Conservation (phyloP, 2,888 invertebrate genomes). For the Branchipolynoe longqiensis region DNA sequence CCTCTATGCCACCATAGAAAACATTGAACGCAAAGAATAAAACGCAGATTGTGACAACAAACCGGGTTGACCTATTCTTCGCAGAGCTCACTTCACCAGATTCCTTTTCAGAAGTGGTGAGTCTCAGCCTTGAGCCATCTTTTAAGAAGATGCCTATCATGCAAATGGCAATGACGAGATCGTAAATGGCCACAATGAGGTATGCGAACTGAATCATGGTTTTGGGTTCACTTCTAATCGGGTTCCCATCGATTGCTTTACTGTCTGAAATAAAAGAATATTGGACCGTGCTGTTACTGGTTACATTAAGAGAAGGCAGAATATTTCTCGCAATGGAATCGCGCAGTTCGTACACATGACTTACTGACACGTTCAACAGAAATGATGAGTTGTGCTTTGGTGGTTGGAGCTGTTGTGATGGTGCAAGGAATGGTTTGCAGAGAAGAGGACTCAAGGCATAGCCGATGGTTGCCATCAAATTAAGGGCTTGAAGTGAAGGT, state of each 20-base stretch:
- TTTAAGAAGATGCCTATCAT: conserved; percentile 40
- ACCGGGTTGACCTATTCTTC: conserved; percentile 13
- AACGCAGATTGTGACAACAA: conserved; percentile 69
- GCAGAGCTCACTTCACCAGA: not conserved
- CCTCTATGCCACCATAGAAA: conserved; percentile 81
- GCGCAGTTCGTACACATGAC: not conserved
- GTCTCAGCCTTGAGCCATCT: not conserved
- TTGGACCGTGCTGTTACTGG: not conserved
- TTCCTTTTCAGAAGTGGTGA: not conserved
- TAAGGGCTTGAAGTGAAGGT: conserved; percentile 61
- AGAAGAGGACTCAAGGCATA: conserved; percentile 61
- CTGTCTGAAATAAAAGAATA: not conserved
- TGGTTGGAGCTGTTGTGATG: not conserved
- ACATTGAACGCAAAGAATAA: conserved; percentile 80
- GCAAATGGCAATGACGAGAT: conserved; percentile 42
- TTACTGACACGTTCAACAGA: not conserved
- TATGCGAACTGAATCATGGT: conserved; percentile 80
- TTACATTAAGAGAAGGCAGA: too few relatives aligned
- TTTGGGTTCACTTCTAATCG: not conserved
- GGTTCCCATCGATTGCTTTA: not conserved
- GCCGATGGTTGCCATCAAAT: conserved; percentile 62
- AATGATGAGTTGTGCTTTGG: not conserved
- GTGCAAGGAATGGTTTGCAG: conserved; percentile 60
- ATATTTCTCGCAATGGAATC: too few relatives aligned
- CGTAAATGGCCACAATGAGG: conserved; percentile 73